Conservation (phyloP, 2,797 vertebrate genomes). For the Ambastaia sidthimunki region DNA sequence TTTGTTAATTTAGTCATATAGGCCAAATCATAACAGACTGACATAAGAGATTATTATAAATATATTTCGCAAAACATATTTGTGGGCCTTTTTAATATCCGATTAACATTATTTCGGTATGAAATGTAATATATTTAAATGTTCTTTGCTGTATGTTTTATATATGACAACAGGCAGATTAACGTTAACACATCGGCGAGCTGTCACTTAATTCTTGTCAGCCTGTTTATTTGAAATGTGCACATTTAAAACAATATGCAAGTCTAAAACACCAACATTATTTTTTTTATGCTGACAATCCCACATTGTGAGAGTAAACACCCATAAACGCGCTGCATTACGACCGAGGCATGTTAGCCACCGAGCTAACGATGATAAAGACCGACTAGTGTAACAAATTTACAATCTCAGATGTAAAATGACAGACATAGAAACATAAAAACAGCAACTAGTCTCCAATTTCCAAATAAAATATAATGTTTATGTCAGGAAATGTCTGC, state of each 20-base stretch:
- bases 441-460: not conserved
- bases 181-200: slow-evolving; percentile 13
- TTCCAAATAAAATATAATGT: not conserved
- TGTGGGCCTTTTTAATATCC: not conserved
- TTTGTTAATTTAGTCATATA: slow-evolving; percentile 24
- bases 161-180: slow-evolving; percentile 27
- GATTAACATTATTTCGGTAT: no score
- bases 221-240: not conserved
- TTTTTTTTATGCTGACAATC: not conserved
- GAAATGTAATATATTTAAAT: not conserved
- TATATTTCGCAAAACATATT: not conserved
- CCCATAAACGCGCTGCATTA: slow-evolving; percentile 14
- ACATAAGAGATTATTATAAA: slow-evolving; percentile 25
- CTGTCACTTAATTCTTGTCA: not conserved
- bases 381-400: not conserved
- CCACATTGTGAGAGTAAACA: not conserved
- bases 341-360: slow-evolving; percentile 20
- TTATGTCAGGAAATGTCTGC: slow-evolving; percentile 29
- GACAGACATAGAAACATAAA: no score
- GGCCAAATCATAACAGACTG: slow-evolving; percentile 31
- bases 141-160: not conserved
- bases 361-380: slow-evolving; percentile 2
- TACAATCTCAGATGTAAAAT: not conserved
- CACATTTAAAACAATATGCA: not conserved
- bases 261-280: not conserved